These are phyloP conservation scores for Coilia nasus DNA, from an alignment of 2,797 vertebrate genomes.

Conservation along the genomic window DNA sequence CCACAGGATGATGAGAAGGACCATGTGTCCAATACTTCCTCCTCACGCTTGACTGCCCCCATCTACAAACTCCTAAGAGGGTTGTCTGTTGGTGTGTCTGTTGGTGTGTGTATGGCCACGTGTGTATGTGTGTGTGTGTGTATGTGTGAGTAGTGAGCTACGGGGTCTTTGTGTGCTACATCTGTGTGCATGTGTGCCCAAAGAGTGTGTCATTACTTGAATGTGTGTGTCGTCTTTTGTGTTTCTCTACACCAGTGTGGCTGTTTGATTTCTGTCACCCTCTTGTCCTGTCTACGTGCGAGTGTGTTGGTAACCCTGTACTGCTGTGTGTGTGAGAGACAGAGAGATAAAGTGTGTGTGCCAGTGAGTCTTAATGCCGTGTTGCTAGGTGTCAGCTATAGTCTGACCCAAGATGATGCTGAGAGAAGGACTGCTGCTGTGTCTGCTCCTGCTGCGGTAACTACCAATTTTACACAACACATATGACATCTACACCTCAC, in stretches of 20 bases:
- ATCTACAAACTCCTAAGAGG: background rate
- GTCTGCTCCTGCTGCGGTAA: conserved; percentile 53
- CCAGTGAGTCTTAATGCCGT: background rate
- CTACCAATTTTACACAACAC: background rate
- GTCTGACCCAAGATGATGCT: background rate
- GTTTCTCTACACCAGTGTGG: too few relatives aligned
- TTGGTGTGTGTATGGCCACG: background rate
- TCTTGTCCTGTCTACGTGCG: background rate
- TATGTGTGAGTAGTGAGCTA: background rate
- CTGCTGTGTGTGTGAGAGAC: background rate
- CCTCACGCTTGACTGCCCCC: background rate
- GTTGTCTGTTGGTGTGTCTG: background rate
- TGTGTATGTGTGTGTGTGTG: background rate
- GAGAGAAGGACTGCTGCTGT: conserved; percentile 33
- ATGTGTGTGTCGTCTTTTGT: too few relatives aligned
- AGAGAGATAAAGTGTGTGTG: background rate
- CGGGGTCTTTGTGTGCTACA: background rate
- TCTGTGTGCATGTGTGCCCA: too few relatives aligned
- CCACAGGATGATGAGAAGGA: background rate
- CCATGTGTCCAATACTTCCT: background rate
- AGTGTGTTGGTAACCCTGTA: background rate
- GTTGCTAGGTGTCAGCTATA: background rate
- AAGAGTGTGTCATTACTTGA: too few relatives aligned
- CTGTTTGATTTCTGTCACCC: too few relatives aligned
- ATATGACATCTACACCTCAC: background rate